phyloP scores from a whole-genome alignment of 2,888 invertebrate genomes.

The Lapara coniferarum region DNA sequence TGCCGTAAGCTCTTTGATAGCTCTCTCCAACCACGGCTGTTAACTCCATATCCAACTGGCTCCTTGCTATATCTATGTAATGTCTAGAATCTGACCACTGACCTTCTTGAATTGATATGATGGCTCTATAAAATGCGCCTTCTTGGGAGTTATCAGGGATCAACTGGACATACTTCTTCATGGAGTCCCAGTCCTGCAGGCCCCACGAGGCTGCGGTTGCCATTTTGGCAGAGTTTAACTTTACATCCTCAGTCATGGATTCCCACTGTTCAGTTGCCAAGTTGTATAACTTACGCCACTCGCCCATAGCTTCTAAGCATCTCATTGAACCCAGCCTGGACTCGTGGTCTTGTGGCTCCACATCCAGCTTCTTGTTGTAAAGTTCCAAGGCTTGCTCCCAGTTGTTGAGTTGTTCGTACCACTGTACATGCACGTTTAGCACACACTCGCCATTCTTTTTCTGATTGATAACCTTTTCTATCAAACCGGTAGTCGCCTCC shows the following conservation, averaged over 20 bases:
- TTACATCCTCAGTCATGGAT: slow-evolving; percentile 77
- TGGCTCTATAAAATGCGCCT: slow-evolving; percentile 97
- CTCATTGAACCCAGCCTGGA: slow-evolving; percentile 97
- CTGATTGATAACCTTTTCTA: slow-evolving; percentile 93
- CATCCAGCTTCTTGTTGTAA: slow-evolving; percentile 90
- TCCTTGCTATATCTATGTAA: slow-evolving; percentile 95
- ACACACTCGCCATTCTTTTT: slow-evolving; percentile 86
- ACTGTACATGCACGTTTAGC: slow-evolving; percentile 87
- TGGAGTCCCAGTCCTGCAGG: slow-evolving; percentile 95
- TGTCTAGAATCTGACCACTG: slow-evolving; percentile 88
- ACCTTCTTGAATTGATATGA: slow-evolving; percentile 93
- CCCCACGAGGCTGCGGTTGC: slow-evolving; percentile 98
- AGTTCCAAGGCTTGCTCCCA: slow-evolving; percentile 98
- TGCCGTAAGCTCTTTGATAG: slow-evolving; percentile 96
- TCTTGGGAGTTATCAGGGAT: slow-evolving; percentile 97
- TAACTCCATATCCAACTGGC: slow-evolving; percentile 95
- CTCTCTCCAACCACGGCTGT: slow-evolving; percentile 98
- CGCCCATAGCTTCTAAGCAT: slow-evolving; percentile 97
- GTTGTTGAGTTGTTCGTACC: slow-evolving; percentile 99
- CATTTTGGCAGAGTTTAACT: slow-evolving; percentile 90
- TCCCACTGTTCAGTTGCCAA: slow-evolving; percentile 87
- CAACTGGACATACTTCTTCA: slow-evolving; percentile 94
- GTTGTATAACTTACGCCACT: slow-evolving; percentile 95
- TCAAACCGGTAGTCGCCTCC: slow-evolving; percentile 96
- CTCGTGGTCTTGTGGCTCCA: slow-evolving; percentile 88